A percentile compares a stretch with the other conserved stretches of the same genome.
Conservation (phyloP, 2,113 vertebrate genomes). For the Centropus bengalensis region DNA sequence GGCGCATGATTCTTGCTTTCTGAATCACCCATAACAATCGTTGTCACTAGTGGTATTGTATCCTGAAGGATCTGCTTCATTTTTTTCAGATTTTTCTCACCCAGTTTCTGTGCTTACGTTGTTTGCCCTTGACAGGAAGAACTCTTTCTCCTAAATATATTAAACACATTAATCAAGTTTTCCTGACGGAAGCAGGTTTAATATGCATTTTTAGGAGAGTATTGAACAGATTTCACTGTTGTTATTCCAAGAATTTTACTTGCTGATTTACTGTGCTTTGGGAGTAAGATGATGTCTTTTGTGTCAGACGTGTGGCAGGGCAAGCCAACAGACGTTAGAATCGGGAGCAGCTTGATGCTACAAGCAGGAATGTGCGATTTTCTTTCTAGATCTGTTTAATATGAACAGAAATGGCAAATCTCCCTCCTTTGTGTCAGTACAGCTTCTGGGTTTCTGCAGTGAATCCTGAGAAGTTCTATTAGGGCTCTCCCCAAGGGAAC, state of each 20-base stretch:
- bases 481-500: not conserved
- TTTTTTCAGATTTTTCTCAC: not conserved
- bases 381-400: not conserved
- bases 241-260: conserved; percentile 38
- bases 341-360: not conserved
- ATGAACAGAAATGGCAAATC: not conserved
- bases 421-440: not conserved
- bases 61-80: not conserved
- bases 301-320: conserved; percentile 42
- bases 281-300: conserved; percentile 20
- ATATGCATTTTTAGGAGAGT: conserved; percentile 2
- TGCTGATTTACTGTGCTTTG: conserved; percentile 41
- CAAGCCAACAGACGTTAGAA: conserved; percentile 41
- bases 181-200: not conserved
- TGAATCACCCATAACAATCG: not conserved
- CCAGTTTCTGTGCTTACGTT: not conserved
- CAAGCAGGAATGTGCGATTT: not conserved
- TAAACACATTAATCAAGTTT: not conserved
- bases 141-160: not conserved
- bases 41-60: not conserved
- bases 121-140: not conserved
- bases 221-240: conserved; percentile 16
- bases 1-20: not conserved
- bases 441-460: not conserved
- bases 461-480: not conserved